A percentile compares a stretch with the other conserved stretches of the same genome.
Evolutionary conservation across 2,797 vertebrate genomes (phyloP).

Genomic region (Hephaestus fuliginosus): DNA sequence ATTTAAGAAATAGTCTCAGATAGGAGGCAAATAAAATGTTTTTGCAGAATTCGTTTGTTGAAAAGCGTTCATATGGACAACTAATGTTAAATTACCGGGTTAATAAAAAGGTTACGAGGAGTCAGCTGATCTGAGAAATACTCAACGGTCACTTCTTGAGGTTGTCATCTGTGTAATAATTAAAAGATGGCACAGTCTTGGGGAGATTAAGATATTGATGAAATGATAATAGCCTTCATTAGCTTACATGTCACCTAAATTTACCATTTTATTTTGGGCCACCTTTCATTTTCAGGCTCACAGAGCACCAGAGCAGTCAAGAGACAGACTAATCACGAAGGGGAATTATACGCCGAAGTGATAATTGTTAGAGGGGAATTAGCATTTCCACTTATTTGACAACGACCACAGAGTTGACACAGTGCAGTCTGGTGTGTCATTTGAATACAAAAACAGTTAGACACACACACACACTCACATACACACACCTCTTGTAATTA

Average conservation of each 20-base stretch:
- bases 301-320: background rate
- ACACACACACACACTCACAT: too few relatives aligned
- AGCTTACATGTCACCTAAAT: conserved; percentile 7
- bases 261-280: background rate
- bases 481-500: background rate
- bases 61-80: background rate
- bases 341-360: background rate
- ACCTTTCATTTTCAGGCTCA: conserved; percentile 22
- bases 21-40: background rate
- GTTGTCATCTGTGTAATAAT: background rate
- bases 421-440: background rate
- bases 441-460: background rate
- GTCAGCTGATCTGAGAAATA: background rate
- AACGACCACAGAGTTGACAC: background rate
- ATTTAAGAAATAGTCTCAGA: conserved; percentile 22
- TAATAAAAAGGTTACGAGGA: conserved; percentile 1
- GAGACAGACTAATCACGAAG: background rate
- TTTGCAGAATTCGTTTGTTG: conserved; percentile 10
- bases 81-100: conserved; percentile 2
- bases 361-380: conserved; percentile 7
- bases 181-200: background rate
- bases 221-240: conserved; percentile 15
- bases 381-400: conserved; percentile 14
- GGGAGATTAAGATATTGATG: conserved; percentile 19
- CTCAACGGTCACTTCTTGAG: background rate